Percentiles rank a stretch among this genome's conserved stretches.
Conservation (phyloP, 2,888 invertebrate genomes). For the Euclidia mi region DNA sequence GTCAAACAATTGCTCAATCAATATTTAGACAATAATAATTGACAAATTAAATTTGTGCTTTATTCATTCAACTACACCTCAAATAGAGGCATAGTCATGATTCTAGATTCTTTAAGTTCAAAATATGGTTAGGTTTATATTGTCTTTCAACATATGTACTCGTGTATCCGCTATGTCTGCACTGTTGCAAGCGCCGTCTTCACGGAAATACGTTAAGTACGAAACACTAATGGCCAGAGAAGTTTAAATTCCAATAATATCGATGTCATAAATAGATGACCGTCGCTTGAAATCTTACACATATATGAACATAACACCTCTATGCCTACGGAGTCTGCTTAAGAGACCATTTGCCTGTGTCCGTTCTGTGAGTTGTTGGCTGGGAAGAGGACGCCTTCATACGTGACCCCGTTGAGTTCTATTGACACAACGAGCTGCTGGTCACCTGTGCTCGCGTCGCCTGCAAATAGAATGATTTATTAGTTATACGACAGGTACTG, state of each 20-base stretch:
- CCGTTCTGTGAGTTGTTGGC: conserved; percentile 82
- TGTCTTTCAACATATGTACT: too few species aligned
- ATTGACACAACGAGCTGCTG: conserved; percentile 98
- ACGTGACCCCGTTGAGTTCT: conserved; percentile 98
- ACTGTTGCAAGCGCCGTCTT: too few species aligned
- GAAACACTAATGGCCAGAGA: too few species aligned
- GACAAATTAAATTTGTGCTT: conserved; percentile 1
- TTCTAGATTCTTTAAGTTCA: neutral
- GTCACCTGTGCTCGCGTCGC: conserved; percentile 95
- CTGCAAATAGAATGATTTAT: conserved; percentile 80
- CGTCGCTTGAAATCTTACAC: conserved; percentile 36
- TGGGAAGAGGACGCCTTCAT: conserved; percentile 97
- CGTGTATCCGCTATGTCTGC: too few species aligned
- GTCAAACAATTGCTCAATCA: neutral
- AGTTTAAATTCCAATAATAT: neutral
- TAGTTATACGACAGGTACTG: neutral
- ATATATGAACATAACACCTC: conserved; percentile 19
- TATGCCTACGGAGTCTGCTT: conserved; percentile 51
- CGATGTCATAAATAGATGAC: conserved; percentile 10
- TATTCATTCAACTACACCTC: too few species aligned
- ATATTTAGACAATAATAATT: neutral
- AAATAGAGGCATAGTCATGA: too few species aligned
- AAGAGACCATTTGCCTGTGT: conserved; percentile 85
- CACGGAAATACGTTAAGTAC: too few species aligned
- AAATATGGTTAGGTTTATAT: too few species aligned